Base-by-base conservation (phyloP, 2,888 invertebrate species). In the Ctenicera cuprea region DNA sequence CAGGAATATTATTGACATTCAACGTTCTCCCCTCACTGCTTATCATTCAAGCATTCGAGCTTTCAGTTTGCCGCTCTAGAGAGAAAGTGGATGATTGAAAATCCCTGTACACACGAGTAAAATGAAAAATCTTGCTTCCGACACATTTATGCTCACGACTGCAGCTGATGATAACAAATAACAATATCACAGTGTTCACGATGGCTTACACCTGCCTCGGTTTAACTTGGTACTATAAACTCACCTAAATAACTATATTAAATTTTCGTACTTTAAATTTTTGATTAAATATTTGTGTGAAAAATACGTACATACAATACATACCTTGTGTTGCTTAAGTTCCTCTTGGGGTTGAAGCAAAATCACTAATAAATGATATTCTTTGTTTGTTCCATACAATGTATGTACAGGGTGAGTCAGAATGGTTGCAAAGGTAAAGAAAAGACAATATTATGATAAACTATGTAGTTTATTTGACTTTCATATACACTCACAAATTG, bases 401-500 rank as follows among this genome's bases (percentile, higher is more conserved):
- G 5, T 41, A 14, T 41, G 14, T 41, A 22, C 22, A 20, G 20
- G 16, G 3, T 33, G 9, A 33, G 9, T 22, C 20, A 14, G 7
- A 16, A 9, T 22, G 1, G 22, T 2, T 3, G n/a, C n/a, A n/a
- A 4, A 18, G 57, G 11, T 18, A 65, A 76, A 74, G 64, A 74
- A 76, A 74, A 78, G 18, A 52, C 62, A 37, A 22, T 80, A 26
- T 81, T 87, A 87, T 87, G 87, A 87, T 87, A 87, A 87, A 87
- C 87, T 87, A 87, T 87, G 87, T 87, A 87, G 87, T 87, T 87
- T 87, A 87, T 87, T 87, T 87, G 87, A 87, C 87, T 87, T 87
- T 87, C 87, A 87, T 87, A 87, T 87, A 87, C 87, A 87, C 87
- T 87, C 87, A 87, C 87, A 87, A 87, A 87, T 86, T 87, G 87